Evolutionary conservation across 2,797 vertebrate species (phyloP), one percentile per base, ranked within the genome.

Genomic region (Mus minutoides): DNA sequence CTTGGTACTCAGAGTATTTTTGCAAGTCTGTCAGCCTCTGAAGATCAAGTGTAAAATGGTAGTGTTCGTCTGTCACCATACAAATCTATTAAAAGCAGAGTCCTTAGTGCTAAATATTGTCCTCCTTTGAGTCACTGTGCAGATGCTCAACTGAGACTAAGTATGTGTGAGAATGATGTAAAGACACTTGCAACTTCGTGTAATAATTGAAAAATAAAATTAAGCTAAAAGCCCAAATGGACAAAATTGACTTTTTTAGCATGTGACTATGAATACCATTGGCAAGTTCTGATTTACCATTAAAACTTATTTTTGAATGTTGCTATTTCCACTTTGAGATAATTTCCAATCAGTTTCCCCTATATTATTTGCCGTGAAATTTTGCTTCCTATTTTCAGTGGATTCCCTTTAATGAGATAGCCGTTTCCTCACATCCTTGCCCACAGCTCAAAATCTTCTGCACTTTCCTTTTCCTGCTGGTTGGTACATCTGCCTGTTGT

Each of bases 221-320:
- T 37, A 75, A 58, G 21, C 17, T 75, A 34, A 88, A 58, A 43
- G 5, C n/a, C 17, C 6, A 43, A 58, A 88, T 16, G 22, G 8
- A 56, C 52, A 71, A 86, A 71, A 87, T 71, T 91, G 60, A 78
- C 4, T 17, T 22, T 46, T 29, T 46, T 13, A 58, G 26, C 34
- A 90, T 40, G 21, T 37, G 37, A 11, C 37, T 86, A 10, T 85
- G 54, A 73, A 79, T 94, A 86, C 80, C 87, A 85, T 0, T 34
- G n/a, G 73, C 43, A 88, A 60, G 49, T n/a, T 85, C 2, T 82
- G 69, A 95, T 92, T 80, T 76, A 75, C 24, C 43, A 62, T 85
- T 37, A 88, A 49, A 79, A 82, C 17, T 85, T 92, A 54, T 54
- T 79, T 95, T 94, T 88, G 24, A 49, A 93, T 77, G n/a, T 87